Percentiles rank a stretch among this genome's conserved stretches.
These are phyloP conservation scores for Squalus acanthias DNA, from an alignment of 2,797 vertebrate genomes.

Conservation along the genomic window DNA sequence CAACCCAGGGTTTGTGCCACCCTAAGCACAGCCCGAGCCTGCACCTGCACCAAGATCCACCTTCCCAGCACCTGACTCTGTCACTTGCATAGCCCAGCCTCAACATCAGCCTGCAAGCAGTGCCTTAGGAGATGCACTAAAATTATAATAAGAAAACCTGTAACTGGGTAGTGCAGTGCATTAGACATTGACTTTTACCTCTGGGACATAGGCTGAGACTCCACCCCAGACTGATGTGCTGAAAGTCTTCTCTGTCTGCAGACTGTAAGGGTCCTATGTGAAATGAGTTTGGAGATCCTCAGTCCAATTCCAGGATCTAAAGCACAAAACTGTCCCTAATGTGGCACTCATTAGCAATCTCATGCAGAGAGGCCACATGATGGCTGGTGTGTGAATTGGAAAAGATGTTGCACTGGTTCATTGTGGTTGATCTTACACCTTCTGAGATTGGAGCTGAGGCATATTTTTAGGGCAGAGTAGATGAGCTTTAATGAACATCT, in stretches of 20 bases:
- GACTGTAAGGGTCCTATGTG: not conserved
- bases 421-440: not conserved
- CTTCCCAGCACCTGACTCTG: not conserved
- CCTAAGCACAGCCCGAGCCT: not conserved
- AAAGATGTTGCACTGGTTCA: not conserved
- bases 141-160: not conserved
- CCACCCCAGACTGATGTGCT: not conserved
- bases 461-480: not conserved
- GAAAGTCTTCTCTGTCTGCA: not conserved
- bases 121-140: not conserved
- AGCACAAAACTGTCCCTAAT: not conserved
- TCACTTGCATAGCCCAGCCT: not conserved
- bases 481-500: not conserved
- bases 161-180: not conserved
- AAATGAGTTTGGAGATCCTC: not conserved
- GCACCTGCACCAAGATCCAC: not conserved
- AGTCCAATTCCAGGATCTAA: not conserved
- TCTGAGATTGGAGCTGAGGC: not conserved
- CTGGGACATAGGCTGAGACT: not conserved
- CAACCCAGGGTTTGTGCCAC: not conserved
- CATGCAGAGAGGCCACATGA: not conserved
- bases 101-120: not conserved
- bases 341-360: not conserved
- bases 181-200: not conserved
- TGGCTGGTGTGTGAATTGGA: not conserved